phyloP scores from a whole-genome alignment of 2,113 vertebrate genomes.

The Chloebia gouldiae region DNA sequence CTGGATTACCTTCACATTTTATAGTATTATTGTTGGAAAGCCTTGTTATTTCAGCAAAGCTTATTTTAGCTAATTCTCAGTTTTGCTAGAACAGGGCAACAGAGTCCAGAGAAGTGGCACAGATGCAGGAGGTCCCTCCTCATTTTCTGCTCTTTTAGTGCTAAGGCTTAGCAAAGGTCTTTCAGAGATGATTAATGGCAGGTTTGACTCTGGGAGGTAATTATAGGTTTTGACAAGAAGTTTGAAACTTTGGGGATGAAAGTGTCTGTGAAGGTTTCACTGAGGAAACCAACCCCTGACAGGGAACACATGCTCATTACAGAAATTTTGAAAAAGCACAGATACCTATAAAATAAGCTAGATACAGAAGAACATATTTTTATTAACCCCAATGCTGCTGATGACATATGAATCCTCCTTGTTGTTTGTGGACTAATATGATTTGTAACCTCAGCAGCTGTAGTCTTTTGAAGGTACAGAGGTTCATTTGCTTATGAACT shows the following conservation, averaged over 20 bases:
- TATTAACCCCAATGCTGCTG: slow-evolving; percentile 47
- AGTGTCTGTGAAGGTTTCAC: slow-evolving; percentile 66
- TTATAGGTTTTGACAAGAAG: slow-evolving; percentile 63
- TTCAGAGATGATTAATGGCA: slow-evolving; percentile 69
- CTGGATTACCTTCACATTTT: neutral
- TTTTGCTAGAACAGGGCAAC: slow-evolving; percentile 25
- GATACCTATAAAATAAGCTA: slow-evolving; percentile 50
- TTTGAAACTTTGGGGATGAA: slow-evolving; percentile 70
- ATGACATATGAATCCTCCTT: neutral
- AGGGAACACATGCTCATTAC: slow-evolving; percentile 70
- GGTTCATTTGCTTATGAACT: neutral
- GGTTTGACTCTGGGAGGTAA: slow-evolving; percentile 64
- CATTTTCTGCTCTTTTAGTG: slow-evolving; percentile 33
- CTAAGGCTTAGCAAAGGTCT: slow-evolving; percentile 33
- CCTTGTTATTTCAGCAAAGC: slow-evolving; percentile 25
- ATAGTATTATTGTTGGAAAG: neutral
- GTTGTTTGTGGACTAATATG: neutral
- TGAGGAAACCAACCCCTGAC: slow-evolving; percentile 64
- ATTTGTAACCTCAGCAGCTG: neutral
- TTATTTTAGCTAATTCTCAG: slow-evolving; percentile 8
- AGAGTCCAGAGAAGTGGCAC: neutral
- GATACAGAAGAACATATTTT: slow-evolving; percentile 22
- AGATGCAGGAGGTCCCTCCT: slow-evolving; percentile 29
- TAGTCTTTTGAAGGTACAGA: neutral
- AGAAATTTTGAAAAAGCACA: slow-evolving; percentile 59